These are phyloP conservation scores for Martes martes DNA, from an alignment of 2,113 vertebrate species.

Conservation along the genomic window DNA sequence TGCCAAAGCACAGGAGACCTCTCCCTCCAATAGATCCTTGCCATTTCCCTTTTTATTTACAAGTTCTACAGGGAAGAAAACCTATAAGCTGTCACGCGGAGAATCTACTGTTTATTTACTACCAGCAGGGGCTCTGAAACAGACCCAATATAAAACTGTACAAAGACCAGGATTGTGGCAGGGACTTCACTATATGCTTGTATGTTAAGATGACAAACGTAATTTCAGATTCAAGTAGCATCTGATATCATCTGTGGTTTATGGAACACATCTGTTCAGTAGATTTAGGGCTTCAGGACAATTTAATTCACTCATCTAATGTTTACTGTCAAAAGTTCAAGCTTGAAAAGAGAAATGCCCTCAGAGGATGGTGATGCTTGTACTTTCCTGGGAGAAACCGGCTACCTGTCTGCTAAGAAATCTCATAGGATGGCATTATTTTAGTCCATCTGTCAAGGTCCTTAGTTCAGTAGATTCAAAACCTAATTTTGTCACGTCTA, in stretches of 20 bases:
- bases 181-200: neutral
- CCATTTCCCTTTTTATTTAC: slow-evolving; percentile 6
- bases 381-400: neutral
- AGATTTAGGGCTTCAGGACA: neutral
- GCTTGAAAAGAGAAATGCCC: neutral
- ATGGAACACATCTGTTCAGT: neutral
- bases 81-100: neutral
- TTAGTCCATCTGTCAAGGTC: neutral
- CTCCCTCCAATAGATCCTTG: neutral
- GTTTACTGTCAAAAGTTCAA: neutral
- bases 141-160: neutral
- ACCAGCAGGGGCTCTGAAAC: neutral
- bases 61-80: neutral
- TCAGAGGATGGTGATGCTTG: neutral
- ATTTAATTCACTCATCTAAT: neutral
- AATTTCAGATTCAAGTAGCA: slow-evolving; percentile 13
- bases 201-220: neutral
- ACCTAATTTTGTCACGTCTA: neutral
- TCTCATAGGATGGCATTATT: neutral
- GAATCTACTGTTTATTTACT: slow-evolving; percentile 24
- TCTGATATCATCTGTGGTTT: neutral
- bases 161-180: neutral
- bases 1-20: neutral
- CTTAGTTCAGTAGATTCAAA: neutral
- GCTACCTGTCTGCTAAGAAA: neutral